phyloP scores from a whole-genome alignment of 2,113 vertebrate species.

The Oostethus manadensis region DNA sequence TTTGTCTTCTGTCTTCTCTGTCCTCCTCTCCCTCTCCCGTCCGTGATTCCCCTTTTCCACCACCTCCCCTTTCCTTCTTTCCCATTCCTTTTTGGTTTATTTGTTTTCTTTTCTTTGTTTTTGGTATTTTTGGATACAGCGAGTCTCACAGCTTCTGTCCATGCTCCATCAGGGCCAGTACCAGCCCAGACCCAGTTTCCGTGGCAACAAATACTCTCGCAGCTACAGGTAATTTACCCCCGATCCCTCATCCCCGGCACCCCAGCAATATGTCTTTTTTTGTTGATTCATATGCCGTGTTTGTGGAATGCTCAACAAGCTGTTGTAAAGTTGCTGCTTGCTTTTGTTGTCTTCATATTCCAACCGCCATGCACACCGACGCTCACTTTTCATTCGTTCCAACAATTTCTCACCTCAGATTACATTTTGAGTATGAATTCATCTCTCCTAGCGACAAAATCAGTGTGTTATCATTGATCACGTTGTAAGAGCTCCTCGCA shows the following conservation, averaged over 20 bases:
- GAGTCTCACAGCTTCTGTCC: conserved; percentile 98
- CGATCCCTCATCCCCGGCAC: not conserved
- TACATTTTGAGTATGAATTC: conserved; percentile 27
- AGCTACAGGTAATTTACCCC: conserved; percentile 89
- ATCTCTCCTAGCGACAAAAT: too few species aligned
- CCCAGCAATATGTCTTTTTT: conserved; percentile 36
- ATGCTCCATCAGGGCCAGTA: conserved; percentile 99
- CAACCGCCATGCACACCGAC: conserved; percentile 28
- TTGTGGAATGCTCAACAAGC: conserved; percentile 28
- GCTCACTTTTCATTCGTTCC: conserved; percentile 44
- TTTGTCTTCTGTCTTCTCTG: conserved; percentile 63
- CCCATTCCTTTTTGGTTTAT: conserved; percentile 38
- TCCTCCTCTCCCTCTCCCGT: conserved; percentile 39
- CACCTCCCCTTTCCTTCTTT: conserved; percentile 21
- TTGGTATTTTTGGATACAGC: conserved; percentile 77
- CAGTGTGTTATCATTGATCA: conserved; percentile 44
- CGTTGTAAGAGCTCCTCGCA: conserved; percentile 39
- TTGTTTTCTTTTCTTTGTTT: conserved; percentile 55
- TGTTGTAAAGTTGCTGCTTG: conserved; percentile 34
- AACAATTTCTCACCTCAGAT: not conserved
- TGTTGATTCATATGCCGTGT: conserved; percentile 39
- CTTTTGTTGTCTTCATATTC: not conserved
- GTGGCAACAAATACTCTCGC: conserved; percentile 98
- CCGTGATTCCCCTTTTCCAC: conserved; percentile 52
- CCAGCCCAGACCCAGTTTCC: conserved; percentile 98